Evolutionary conservation across 2,113 vertebrate species (phyloP).

Genomic region (Megaleporinus macrocephalus): DNA sequence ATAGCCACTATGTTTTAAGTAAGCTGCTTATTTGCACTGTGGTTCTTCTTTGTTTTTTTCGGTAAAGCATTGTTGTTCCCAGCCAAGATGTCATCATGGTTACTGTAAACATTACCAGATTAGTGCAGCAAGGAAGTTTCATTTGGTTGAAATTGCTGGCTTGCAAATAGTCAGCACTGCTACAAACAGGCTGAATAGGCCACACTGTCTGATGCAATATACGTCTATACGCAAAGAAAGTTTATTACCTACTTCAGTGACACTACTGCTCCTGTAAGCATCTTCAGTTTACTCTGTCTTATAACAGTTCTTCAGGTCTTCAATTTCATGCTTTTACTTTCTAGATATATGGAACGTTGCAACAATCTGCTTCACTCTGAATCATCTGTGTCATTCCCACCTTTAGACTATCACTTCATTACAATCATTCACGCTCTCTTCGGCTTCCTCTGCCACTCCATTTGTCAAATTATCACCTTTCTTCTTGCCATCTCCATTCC

Average conservation of each 20-base stretch:
- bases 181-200: conserved; percentile 22
- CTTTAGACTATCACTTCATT: background rate
- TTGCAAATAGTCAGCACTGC: conserved; percentile 6
- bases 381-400: background rate
- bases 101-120: conserved; percentile 16
- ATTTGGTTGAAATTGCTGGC: background rate
- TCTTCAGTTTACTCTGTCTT: background rate
- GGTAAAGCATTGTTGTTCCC: background rate
- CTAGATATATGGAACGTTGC: background rate
- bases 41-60: background rate
- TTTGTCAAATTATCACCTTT: background rate
- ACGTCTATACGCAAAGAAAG: conserved; percentile 1
- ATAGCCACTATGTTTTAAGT: background rate
- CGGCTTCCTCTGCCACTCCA: background rate
- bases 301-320: background rate
- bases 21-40: background rate
- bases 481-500: background rate
- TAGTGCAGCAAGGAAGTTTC: background rate
- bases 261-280: background rate
- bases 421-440: background rate
- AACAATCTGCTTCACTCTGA: background rate
- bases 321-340: background rate
- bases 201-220: conserved; percentile 52
- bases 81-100: conserved; percentile 16
- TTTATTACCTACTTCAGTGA: conserved; percentile 2